Percentiles rank a stretch among this genome's conserved stretches.
Evolutionary conservation across 2,888 invertebrate genomes (phyloP).

Genomic region (Protonemura montana): DNA sequence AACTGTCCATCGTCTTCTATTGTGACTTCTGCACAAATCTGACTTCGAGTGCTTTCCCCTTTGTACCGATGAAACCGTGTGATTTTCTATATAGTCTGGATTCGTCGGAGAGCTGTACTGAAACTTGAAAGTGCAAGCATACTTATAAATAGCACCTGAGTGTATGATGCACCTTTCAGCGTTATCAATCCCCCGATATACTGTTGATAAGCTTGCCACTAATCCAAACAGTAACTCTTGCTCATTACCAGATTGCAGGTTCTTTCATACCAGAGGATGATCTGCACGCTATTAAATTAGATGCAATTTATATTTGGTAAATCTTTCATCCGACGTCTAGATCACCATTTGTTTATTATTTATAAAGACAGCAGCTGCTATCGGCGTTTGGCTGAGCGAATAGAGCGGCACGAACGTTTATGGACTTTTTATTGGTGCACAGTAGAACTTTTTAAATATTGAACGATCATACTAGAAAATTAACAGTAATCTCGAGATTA

Average conservation of each 20-base stretch:
- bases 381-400: too few species aligned
- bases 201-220: too few species aligned
- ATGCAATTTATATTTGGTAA: neutral
- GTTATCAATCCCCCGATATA: too few species aligned
- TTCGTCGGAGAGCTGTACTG: neutral
- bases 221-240: too few species aligned
- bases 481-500: too few species aligned
- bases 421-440: too few species aligned
- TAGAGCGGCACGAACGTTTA: too few species aligned
- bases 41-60: constrained; percentile 16
- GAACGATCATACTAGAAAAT: too few species aligned
- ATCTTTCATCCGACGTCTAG: neutral
- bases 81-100: neutral
- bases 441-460: too few species aligned
- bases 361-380: neutral
- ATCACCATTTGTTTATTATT: neutral
- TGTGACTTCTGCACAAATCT: neutral
- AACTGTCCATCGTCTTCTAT: neutral
- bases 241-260: neutral
- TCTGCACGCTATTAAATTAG: neutral
- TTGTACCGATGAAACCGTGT: constrained; percentile 20
- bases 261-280: neutral
- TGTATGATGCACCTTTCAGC: neutral
- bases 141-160: neutral
- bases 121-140: neutral